Evolutionary conservation across 2,113 vertebrate genomes (phyloP).

Genomic region (Paraplagusia blochii): DNA sequence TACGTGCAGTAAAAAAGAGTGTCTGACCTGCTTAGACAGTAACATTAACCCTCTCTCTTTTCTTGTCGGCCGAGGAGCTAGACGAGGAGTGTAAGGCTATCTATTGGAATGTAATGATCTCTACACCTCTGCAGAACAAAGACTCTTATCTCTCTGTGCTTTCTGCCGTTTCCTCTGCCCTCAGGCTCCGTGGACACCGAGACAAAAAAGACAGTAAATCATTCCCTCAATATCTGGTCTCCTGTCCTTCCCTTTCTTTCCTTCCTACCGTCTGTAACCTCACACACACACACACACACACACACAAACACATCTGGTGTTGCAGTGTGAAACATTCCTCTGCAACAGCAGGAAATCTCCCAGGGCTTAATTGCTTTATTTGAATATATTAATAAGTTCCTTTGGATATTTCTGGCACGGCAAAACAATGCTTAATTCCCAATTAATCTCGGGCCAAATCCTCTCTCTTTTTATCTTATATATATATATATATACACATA

Average conservation of each 20-base stretch:
- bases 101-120: conserved; percentile 69
- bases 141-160: conserved; percentile 65
- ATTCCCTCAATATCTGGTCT: conserved; percentile 50
- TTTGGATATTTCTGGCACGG: conserved; percentile 25
- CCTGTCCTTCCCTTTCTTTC: conserved; percentile 40
- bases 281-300: conserved; percentile 40
- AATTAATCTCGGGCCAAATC: conserved; percentile 39
- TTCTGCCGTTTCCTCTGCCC: conserved; percentile 70
- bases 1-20: conserved; percentile 34
- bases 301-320: conserved; percentile 42
- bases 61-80: conserved; percentile 35
- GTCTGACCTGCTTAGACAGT: conserved; percentile 36
- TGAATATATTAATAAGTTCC: conserved; percentile 22
- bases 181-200: conserved; percentile 48
- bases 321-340: conserved; percentile 49
- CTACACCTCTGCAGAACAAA: conserved; percentile 66
- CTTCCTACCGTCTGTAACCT: conserved; percentile 46
- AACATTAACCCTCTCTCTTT: conserved; percentile 34
- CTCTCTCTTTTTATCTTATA: not conserved
- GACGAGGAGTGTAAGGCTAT: conserved; percentile 58
- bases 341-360: conserved; percentile 63
- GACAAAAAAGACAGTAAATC: conserved; percentile 64
- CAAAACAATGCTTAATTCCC: conserved; percentile 61
- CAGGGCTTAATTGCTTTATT: conserved; percentile 39
- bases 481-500: too few relatives aligned